phyloP scores from a whole-genome alignment of 1,140 invertebrate species.

The Drosophila nebulosa region DNA sequence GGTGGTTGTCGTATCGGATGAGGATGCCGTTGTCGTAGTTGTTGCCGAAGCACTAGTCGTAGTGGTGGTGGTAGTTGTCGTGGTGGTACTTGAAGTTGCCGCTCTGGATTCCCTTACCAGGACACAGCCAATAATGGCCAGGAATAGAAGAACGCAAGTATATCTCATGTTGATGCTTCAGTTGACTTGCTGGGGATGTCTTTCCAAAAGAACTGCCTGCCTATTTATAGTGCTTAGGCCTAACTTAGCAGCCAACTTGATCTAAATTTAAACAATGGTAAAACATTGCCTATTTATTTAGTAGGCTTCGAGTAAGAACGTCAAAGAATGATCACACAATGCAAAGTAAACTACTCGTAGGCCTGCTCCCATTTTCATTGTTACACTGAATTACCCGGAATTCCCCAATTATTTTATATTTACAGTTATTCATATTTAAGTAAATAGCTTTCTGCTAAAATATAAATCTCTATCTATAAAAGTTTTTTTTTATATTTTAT shows the following conservation, averaged over 20 bases:
- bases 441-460: too few relatives aligned
- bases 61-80: background rate
- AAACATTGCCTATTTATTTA: background rate
- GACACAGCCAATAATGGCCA: background rate
- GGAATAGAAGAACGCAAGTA: background rate
- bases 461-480: too few relatives aligned
- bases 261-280: background rate
- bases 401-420: background rate
- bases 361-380: background rate
- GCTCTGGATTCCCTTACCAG: background rate
- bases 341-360: background rate
- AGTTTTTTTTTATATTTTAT: too few relatives aligned
- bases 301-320: background rate
- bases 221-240: background rate
- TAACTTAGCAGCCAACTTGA: background rate
- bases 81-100: background rate
- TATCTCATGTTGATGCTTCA: background rate
- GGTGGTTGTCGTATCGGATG: background rate
- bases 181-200: background rate
- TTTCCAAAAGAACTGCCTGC: background rate
- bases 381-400: background rate
- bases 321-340: background rate
- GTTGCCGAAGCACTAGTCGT: background rate
- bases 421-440: background rate
- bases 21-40: background rate